These are phyloP conservation scores for Lasiurus cinereus DNA, from an alignment of 2,113 vertebrate genomes.

Conservation along the genomic window DNA sequence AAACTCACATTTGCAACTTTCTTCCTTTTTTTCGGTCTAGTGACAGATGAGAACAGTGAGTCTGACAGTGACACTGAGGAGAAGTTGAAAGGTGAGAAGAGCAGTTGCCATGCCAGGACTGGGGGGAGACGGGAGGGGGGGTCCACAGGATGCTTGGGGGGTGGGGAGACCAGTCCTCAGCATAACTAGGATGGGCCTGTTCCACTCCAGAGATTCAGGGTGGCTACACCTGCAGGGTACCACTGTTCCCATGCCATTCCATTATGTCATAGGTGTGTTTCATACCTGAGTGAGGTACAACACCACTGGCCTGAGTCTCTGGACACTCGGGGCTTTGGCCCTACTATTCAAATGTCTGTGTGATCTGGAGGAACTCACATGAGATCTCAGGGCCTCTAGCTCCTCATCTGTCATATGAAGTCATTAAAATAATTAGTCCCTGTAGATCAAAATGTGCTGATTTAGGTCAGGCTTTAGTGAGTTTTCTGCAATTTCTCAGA, in stretches of 20 bases:
- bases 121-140: no score
- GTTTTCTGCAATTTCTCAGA: not conserved
- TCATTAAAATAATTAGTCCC: not conserved
- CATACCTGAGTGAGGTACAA: not conserved
- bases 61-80: slow-evolving; percentile 98
- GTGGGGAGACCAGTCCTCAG: not conserved
- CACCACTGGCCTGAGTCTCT: not conserved
- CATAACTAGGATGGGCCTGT: not conserved
- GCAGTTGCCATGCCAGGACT: not conserved
- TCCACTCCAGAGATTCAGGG: no score
- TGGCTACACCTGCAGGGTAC: accelerated
- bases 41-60: slow-evolving; percentile 98
- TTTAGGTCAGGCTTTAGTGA: not conserved
- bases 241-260: accelerated
- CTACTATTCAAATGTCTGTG: accelerated
- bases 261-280: accelerated
- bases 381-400: not conserved
- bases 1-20: slow-evolving; percentile 17
- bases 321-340: not conserved
- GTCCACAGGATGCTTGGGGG: not conserved
- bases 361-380: not conserved
- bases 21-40: slow-evolving; percentile 77
- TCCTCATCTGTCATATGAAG: not conserved
- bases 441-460: not conserved
- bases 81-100: slow-evolving; percentile 94